phyloP scores from a whole-genome alignment of 2,888 invertebrate species.

The Caradrina clavipalpis region DNA sequence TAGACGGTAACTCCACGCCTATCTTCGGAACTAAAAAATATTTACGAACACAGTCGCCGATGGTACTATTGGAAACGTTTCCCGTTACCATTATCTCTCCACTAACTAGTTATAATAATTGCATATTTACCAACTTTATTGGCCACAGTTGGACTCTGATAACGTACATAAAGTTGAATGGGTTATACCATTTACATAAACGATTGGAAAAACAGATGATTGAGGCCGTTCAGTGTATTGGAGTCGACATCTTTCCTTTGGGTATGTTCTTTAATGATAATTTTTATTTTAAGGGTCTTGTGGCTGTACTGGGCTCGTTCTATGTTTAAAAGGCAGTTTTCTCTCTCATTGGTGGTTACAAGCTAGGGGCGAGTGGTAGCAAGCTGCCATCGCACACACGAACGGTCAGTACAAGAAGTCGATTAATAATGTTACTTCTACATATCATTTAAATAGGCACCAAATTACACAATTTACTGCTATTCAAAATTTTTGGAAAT shows the following conservation, averaged over 20 bases:
- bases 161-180: slow-evolving; percentile 63
- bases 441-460: no score
- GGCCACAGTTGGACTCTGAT: slow-evolving; percentile 58
- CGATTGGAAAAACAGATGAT: slow-evolving; percentile 56
- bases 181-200: slow-evolving; percentile 61
- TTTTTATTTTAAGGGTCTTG: background rate
- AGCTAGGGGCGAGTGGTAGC: no score
- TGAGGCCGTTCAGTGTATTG: slow-evolving; percentile 32
- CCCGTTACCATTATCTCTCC: slow-evolving; percentile 50
- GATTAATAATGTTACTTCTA: no score
- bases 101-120: slow-evolving; percentile 61
- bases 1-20: slow-evolving; percentile 10
- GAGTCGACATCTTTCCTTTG: slow-evolving; percentile 19
- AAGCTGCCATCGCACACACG: background rate
- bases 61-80: slow-evolving; percentile 32
- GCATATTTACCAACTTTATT: slow-evolving; percentile 65
- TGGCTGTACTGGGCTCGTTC: background rate
- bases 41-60: slow-evolving; percentile 40
- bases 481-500: no score
- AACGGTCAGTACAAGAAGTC: no score
- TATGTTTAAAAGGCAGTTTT: background rate
- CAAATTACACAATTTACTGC: no score
- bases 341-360: no score
- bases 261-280: background rate
- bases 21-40: slow-evolving; percentile 41